Evolutionary conservation across 2,888 invertebrate species (phyloP).

Genomic region (Clanis bilineata): DNA sequence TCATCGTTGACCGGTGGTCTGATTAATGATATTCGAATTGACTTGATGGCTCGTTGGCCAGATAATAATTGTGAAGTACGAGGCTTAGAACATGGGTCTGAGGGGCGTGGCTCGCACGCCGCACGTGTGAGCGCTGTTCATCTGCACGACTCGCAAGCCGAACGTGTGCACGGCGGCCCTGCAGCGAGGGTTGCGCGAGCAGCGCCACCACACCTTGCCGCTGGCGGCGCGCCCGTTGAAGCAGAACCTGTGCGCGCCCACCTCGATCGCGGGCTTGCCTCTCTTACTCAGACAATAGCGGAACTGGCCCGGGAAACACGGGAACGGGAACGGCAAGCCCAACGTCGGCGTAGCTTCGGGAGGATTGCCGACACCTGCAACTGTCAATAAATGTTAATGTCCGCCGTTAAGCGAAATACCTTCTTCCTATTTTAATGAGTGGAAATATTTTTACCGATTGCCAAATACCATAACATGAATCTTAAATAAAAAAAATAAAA

Average conservation of each 20-base stretch:
- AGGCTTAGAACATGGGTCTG: constrained; percentile 68
- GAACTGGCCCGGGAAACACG: constrained; percentile 76
- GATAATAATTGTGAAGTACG: constrained; percentile 1
- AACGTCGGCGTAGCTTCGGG: constrained; percentile 65
- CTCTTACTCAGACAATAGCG: constrained; percentile 77
- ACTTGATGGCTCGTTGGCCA: constrained; percentile 29
- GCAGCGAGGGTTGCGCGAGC: constrained; percentile 75
- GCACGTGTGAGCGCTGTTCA: constrained; percentile 78
- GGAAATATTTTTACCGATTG: background rate
- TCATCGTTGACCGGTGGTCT: constrained; percentile 58
- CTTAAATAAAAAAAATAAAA: background rate
- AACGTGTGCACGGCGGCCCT: constrained; percentile 77
- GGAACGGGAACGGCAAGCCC: constrained; percentile 74
- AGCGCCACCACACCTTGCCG: constrained; percentile 79
- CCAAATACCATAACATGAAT: background rate
- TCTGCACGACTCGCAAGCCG: constrained; percentile 73
- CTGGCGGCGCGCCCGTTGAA: constrained; percentile 77
- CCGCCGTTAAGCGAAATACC: constrained; percentile 18
- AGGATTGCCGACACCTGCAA: constrained; percentile 59
- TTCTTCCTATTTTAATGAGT: background rate
- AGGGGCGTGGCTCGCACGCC: constrained; percentile 75
- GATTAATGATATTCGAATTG: constrained; percentile 52
- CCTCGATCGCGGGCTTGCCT: constrained; percentile 76
- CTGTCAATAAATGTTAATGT: constrained; percentile 46
- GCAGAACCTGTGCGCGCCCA: constrained; percentile 76